Evolutionary conservation across 2,113 vertebrate species (phyloP).

Genomic region (Sprattus sprattus): DNA sequence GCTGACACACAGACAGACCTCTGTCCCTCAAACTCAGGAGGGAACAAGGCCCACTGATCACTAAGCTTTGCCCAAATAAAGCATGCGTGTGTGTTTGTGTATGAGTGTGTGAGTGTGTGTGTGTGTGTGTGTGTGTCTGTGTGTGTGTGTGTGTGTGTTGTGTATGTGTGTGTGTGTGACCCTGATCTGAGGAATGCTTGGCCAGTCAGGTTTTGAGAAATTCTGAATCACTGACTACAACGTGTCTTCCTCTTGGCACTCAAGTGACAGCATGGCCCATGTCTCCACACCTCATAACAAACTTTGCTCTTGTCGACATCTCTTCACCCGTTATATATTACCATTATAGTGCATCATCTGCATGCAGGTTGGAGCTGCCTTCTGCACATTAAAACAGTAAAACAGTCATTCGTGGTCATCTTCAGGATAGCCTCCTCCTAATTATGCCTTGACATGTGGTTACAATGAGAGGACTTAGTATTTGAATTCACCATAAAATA

Average conservation of each 20-base stretch:
- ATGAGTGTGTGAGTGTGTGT: not conserved
- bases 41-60: not conserved
- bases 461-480: too few relatives aligned
- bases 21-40: constrained; percentile 33
- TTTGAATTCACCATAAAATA: too few relatives aligned
- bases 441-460: too few relatives aligned
- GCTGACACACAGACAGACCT: constrained; percentile 35
- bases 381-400: too few relatives aligned
- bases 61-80: constrained; percentile 27
- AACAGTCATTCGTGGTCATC: too few relatives aligned
- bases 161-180: constrained; percentile 28
- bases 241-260: constrained; percentile 32
- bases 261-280: not conserved
- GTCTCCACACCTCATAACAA: constrained; percentile 9
- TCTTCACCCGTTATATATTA: too few relatives aligned
- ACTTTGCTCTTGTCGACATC: too few relatives aligned
- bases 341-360: too few relatives aligned
- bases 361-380: too few relatives aligned
- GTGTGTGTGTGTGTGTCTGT: too few relatives aligned
- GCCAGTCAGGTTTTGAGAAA: constrained; percentile 55
- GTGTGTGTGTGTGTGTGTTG: not conserved
- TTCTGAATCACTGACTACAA: constrained; percentile 27
- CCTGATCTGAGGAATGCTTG: constrained; percentile 51
- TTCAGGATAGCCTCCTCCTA: too few relatives aligned
- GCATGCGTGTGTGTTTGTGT: not conserved